Base-by-base conservation (phyloP, 2,113 vertebrate species). In the Eulacestoma nigropectus region DNA sequence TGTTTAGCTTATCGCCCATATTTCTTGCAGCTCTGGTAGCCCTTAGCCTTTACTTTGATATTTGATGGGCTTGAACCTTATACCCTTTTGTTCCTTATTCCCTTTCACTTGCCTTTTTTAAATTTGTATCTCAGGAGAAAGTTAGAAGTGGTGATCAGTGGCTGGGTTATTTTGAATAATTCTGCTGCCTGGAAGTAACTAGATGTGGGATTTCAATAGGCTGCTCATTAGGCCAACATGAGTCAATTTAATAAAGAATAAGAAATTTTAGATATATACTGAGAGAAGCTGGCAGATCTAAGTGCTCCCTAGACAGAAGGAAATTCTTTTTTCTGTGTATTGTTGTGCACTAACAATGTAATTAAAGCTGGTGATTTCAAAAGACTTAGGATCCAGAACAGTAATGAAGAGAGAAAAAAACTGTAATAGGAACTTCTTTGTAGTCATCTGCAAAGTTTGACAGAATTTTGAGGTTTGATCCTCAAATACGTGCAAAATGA, bases 181-280 rank as follows among this genome's bases (percentile, higher is more conserved):
- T 92, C 41, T 91, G 8, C 39, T 75, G 30, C 18, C 32, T 60
- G 13, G 14, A 84, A 62, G 17, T 77, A 84, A 77, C 49, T 53
- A 96, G 74, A 87, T 85, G 32, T 78, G 22, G 15, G 49, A 91
- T 96, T 97, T 92, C 77, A 94, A 37, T 29, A 87, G 59, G 56
- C 65, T 46, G 10, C 11, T 95, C 14, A 37, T 77, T 91, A 83
- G 90, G 69, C 35, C 41, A 42, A 74, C 41, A 84, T 63, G 42
- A 94, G 53, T 91, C 56, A 69, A 76, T 96, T 92, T 78, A 84
- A 80, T 29, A 91, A 46, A 90, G 91, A 92, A 86, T 50, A 82
- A 76, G 19, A 84, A 18, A 47, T 79, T 74, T 80, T 89, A 96
- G 39, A n/a, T 49, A 86, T 39, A 56, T 39, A n/a, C 55, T 64